Evolutionary conservation across 1,140 invertebrate species (phyloP), one percentile per base, ranked within the genome.

Genomic region (Arion vulgaris): DNA sequence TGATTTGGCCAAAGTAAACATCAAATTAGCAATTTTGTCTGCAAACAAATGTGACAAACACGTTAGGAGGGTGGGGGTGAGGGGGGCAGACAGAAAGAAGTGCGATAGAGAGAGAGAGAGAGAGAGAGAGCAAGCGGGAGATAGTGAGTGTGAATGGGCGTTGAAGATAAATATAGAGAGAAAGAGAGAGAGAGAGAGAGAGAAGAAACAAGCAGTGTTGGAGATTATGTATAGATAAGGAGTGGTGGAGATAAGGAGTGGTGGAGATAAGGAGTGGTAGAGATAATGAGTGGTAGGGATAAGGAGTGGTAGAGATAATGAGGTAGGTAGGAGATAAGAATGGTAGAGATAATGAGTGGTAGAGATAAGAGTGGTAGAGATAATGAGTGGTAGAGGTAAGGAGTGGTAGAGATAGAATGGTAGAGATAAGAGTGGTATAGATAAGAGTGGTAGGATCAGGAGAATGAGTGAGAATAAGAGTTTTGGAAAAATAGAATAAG

Each of bases 21-120:
- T 4, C 32, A 71, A 71, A 71, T 11, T 23, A 71, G n/a, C 32
- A 32, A 71, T 36, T 15, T 19, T 57, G 23, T 32, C 11, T 15
- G n/a, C 32, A 71, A 39, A 71, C 68, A 75, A 15, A 75, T 15
- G 41, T 32, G 41, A 45, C 41, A 45, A 45, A 45, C 41, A 15
- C 41, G 41, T 45, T 15, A 51, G n/a, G n/a, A n/a, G n/a, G n/a
- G n/a, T n/a, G n/a, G n/a, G n/a, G n/a, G n/a, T n/a, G n/a, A n/a
- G n/a, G n/a, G n/a, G n/a, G n/a, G n/a, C 68, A 72, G 1, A 69
- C n/a, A 69, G 2, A 80, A 11, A 80, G 39, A 83, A 51, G 68
- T n/a, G n/a, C n/a, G 39, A 81, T 51, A 81, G 77, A 83, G 82
- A 83, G 82, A 81, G 82, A 83, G 77, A 78, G 77, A 80, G 77